Percentiles rank a stretch among this genome's conserved stretches.
Evolutionary conservation across 2,888 invertebrate genomes (phyloP).

Genomic region (Siphlonurus alternatus): DNA sequence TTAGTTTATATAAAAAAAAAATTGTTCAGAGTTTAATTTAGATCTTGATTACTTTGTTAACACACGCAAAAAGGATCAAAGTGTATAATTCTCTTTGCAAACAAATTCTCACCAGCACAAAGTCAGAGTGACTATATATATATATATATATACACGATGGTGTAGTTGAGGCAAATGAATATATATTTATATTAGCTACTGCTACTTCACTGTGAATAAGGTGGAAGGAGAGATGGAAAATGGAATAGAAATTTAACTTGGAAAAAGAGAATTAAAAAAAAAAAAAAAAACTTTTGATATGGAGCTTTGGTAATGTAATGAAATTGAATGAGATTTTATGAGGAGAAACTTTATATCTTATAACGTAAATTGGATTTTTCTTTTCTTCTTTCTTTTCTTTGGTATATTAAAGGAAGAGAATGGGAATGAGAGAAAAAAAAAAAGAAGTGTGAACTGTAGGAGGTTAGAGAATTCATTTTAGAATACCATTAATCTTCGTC

Average conservation of each 20-base stretch:
- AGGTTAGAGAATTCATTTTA: no score
- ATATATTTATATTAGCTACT: no score
- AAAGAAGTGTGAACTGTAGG: no score
- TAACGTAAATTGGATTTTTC: not conserved
- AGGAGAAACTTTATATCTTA: not conserved
- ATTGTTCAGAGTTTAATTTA: not conserved
- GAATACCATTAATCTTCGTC: no score
- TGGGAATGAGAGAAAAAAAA: not conserved
- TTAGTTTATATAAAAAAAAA: not conserved
- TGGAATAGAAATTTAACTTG: not conserved
- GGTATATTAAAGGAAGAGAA: not conserved
- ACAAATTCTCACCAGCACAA: not conserved
- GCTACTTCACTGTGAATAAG: no score
- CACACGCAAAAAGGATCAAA: not conserved
- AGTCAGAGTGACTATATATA: not conserved
- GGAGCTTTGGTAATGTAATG: not conserved
- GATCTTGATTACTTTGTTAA: not conserved
- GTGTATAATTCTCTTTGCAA: not conserved
- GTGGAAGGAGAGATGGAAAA: not conserved
- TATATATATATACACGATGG: no score
- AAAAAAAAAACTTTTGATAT: not conserved
- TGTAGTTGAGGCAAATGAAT: no score
- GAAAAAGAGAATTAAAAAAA: not conserved
- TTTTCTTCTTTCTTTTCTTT: not conserved
- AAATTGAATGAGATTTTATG: not conserved